phyloP scores from a whole-genome alignment of 1,140 invertebrate species.

The Lamellibrachia luymesi region DNA sequence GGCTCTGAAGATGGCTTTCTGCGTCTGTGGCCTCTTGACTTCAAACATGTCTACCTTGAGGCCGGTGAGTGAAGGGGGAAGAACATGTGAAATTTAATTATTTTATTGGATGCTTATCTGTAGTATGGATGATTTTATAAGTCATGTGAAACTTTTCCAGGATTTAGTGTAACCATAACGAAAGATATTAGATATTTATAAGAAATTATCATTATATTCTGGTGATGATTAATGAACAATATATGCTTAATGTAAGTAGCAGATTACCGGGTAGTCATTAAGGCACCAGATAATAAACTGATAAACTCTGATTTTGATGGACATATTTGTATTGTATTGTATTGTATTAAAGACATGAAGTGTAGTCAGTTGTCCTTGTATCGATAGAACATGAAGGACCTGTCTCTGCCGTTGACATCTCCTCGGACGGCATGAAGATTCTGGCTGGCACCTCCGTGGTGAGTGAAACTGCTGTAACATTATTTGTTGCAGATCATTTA shows the following conservation, averaged over 20 bases:
- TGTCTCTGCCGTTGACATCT: slow-evolving; percentile 49
- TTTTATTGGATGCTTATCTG: background rate
- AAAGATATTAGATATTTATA: background rate
- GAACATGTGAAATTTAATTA: too few species aligned
- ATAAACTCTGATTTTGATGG: slow-evolving; percentile 4
- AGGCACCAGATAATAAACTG: background rate
- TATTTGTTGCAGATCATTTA: background rate
- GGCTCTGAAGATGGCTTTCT: slow-evolving; percentile 56
- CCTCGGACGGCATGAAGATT: slow-evolving; percentile 50
- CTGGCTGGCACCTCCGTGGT: slow-evolving; percentile 50
- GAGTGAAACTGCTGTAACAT: slow-evolving; percentile 24
- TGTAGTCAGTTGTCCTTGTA: slow-evolving; percentile 18
- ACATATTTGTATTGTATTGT: background rate
- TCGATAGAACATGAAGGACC: slow-evolving; percentile 51
- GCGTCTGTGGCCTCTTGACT: slow-evolving; percentile 56
- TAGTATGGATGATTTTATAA: background rate
- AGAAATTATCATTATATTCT: background rate
- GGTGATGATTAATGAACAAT: background rate
- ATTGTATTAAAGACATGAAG: slow-evolving; percentile 10
- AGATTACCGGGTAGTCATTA: background rate
- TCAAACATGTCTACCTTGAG: slow-evolving; percentile 56
- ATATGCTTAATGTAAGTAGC: background rate
- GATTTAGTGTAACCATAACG: background rate
- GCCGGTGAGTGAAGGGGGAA: slow-evolving; percentile 27
- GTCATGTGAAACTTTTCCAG: background rate